Percentiles rank a stretch among this genome's conserved stretches.
phyloP scores from a whole-genome alignment of 1,140 invertebrate genomes.

The Megathymus violae region DNA sequence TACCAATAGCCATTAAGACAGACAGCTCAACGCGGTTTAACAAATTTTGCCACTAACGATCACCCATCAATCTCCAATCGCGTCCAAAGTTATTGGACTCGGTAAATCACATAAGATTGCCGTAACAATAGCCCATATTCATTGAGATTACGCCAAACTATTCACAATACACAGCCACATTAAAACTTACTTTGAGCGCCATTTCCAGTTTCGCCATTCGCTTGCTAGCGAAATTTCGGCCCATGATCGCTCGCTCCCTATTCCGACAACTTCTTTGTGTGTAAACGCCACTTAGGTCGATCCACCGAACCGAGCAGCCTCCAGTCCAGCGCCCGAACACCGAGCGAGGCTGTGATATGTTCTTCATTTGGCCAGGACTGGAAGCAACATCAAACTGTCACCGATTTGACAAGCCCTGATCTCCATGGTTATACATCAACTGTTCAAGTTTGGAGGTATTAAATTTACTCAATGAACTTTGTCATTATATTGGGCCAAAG shows the following conservation, averaged over 20 bases:
- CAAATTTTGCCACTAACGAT: constrained; percentile 1
- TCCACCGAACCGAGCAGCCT: constrained; percentile 64
- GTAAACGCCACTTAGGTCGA: constrained; percentile 62
- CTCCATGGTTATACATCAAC: too few relatives aligned
- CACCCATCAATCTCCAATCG: background rate
- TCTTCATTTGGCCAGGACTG: constrained; percentile 37
- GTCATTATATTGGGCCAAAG: too few relatives aligned
- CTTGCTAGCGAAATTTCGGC: constrained; percentile 63
- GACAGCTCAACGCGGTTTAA: too few relatives aligned
- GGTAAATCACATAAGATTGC: background rate
- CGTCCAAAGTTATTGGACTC: background rate
- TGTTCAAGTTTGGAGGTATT: too few relatives aligned
- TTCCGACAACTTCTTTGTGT: constrained; percentile 65
- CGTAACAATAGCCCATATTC: too few relatives aligned
- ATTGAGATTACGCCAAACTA: too few relatives aligned
- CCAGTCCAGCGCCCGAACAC: constrained; percentile 60
- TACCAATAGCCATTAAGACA: too few relatives aligned
- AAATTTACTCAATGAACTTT: too few relatives aligned
- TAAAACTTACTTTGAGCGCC: constrained; percentile 50
- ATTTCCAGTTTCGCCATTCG: constrained; percentile 66
- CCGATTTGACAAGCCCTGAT: too few relatives aligned
- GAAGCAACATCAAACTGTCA: too few relatives aligned
- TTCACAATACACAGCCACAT: too few relatives aligned
- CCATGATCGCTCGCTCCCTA: constrained; percentile 43
- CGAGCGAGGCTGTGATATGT: constrained; percentile 37